A percentile compares a stretch with the other conserved stretches of the same genome.
Evolutionary conservation across 2,888 invertebrate genomes (phyloP).

Genomic region (Epicampocera succincta): DNA sequence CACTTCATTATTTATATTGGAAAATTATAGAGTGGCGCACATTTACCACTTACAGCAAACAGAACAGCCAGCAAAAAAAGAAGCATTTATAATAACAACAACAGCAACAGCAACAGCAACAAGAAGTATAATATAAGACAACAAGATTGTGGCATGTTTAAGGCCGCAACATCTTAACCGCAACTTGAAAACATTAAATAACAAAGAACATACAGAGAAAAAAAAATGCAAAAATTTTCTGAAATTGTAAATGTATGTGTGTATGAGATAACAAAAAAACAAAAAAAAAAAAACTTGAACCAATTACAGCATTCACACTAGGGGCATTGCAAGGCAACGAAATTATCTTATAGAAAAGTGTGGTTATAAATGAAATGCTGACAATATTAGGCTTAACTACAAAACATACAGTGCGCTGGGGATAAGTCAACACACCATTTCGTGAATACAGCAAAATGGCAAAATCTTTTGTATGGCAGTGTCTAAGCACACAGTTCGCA

Average conservation of each 20-base stretch:
- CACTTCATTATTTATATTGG: constrained; percentile 70
- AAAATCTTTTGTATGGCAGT: too few relatives aligned
- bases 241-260: constrained; percentile 34
- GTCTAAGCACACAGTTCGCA: too few relatives aligned
- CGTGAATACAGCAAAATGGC: too few relatives aligned
- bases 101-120: constrained; percentile 9
- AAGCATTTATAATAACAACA: constrained; percentile 25
- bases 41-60: constrained; percentile 60
- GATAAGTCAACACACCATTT: too few relatives aligned
- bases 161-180: constrained; percentile 67
- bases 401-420: too few relatives aligned
- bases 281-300: constrained; percentile 25
- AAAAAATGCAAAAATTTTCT: constrained; percentile 20
- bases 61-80: constrained; percentile 22
- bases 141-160: constrained; percentile 66
- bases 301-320: constrained; percentile 37
- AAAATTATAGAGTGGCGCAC: constrained; percentile 68
- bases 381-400: too few relatives aligned
- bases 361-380: too few relatives aligned
- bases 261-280: too few relatives aligned
- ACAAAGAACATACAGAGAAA: constrained; percentile 36
- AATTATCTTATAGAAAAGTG: too few relatives aligned
- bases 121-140: constrained; percentile 47
- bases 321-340: constrained; percentile 26
- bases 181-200: constrained; percentile 64